A percentile compares a stretch with the other conserved stretches of the same genome.
Evolutionary conservation across 2,888 invertebrate species (phyloP).

Genomic region (Drosophila nigritarsus): DNA sequence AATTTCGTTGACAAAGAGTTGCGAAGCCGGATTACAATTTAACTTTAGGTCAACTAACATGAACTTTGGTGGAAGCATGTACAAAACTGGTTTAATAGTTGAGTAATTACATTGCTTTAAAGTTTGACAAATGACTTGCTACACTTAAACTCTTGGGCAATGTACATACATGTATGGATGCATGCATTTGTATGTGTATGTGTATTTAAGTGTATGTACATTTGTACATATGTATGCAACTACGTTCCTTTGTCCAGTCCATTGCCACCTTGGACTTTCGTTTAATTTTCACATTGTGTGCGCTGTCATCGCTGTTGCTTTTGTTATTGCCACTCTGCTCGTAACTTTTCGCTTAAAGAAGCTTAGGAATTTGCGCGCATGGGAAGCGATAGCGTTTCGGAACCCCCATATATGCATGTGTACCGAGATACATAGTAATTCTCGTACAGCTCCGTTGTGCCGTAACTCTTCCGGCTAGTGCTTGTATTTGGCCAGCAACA

Average conservation of each 20-base stretch:
- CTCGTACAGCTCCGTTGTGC: conserved; percentile 18
- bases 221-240: conserved; percentile 12
- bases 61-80: conserved; percentile 28
- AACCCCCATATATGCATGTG: conserved; percentile 11
- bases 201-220: not conserved
- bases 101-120: conserved; percentile 41
- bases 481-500: conserved; percentile 53
- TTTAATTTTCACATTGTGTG: conserved; percentile 56
- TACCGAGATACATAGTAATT: conserved; percentile 6
- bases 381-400: conserved; percentile 41
- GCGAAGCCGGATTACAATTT: conserved; percentile 31
- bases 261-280: conserved; percentile 60
- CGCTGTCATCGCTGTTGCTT: conserved; percentile 53
- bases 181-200: not conserved
- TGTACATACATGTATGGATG: not conserved
- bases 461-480: conserved; percentile 54
- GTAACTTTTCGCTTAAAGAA: conserved; percentile 69
- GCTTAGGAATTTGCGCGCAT: conserved; percentile 66
- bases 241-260: conserved; percentile 31
- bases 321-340: conserved; percentile 54
- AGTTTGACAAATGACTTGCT: conserved; percentile 43
- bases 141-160: conserved; percentile 22
- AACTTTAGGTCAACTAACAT: conserved; percentile 37
- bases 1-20: conserved; percentile 23
- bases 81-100: conserved; percentile 36